Conservation (phyloP, 2,888 invertebrate species). For the Artemia sinica region DNA sequence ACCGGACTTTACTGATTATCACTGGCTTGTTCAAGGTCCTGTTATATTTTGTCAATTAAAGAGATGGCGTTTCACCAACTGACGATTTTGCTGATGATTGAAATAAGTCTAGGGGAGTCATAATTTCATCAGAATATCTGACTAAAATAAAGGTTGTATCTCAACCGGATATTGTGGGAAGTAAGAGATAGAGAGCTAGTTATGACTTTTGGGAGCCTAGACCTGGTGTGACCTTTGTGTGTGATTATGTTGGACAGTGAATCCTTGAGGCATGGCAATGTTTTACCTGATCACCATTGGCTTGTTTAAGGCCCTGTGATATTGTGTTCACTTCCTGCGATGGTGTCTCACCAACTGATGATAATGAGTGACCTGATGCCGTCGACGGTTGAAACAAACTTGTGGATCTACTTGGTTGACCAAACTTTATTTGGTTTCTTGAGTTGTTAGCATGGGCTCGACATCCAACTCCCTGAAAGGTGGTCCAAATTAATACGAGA, state of each 20-base stretch:
- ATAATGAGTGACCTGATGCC: background rate
- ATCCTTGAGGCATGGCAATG: background rate
- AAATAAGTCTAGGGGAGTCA: background rate
- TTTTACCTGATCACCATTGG: conserved; percentile 10
- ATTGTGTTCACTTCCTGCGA: conserved; percentile 6
- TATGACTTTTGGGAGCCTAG: background rate
- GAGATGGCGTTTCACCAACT: no score
- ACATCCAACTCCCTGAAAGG: background rate
- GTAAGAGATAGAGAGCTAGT: background rate
- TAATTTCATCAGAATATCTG: background rate
- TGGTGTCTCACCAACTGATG: background rate
- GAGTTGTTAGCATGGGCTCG: background rate
- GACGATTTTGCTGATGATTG: no score
- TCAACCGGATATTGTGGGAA: background rate
- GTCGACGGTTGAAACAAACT: background rate
- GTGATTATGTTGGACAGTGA: background rate
- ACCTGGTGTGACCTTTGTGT: background rate
- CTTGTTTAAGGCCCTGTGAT: conserved; percentile 9
- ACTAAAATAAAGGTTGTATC: background rate
- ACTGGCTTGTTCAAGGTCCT: no score
- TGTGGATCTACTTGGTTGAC: conserved; percentile 4
- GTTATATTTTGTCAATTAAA: no score
- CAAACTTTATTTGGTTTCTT: conserved; percentile 7
- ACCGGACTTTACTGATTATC: no score
- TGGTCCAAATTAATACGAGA: no score